phyloP scores from a whole-genome alignment of 2,797 vertebrate genomes.

The Cyprinella venusta region DNA sequence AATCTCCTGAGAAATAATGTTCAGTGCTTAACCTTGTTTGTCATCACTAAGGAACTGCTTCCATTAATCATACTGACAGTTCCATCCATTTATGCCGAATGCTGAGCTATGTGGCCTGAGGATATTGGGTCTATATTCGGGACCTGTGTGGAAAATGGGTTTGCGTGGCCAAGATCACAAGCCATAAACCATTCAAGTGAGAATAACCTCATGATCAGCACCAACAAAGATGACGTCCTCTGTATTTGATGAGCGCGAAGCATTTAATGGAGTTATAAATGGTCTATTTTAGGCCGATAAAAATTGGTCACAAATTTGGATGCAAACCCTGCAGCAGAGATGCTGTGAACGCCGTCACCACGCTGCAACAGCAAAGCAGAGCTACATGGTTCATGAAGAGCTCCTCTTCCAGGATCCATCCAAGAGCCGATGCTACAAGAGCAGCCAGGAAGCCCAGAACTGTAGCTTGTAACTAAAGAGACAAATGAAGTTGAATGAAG shows the following conservation, averaged over 20 bases:
- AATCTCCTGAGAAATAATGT: too few relatives aligned
- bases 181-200: not conserved
- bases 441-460: constrained; percentile 90
- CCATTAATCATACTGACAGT: not conserved
- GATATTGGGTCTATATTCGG: not conserved
- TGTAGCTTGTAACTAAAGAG: constrained; percentile 88
- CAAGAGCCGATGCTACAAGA: constrained; percentile 83
- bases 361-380: constrained; percentile 88
- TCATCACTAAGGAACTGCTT: not conserved
- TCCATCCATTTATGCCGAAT: not conserved
- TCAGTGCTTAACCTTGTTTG: not conserved
- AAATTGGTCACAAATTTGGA: not conserved
- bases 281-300: not conserved
- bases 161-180: constrained; percentile 44
- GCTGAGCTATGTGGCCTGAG: not conserved
- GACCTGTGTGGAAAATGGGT: constrained; percentile 31
- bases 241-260: not conserved
- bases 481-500: not conserved
- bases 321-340: constrained; percentile 89
- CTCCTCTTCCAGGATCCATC: constrained; percentile 88
- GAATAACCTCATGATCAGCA: constrained; percentile 34
- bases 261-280: not conserved
- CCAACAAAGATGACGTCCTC: not conserved
- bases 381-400: constrained; percentile 83
- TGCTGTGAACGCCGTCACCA: constrained; percentile 89